Percentiles rank a stretch among this genome's conserved stretches.
These are phyloP conservation scores for Drosophila lini DNA, from an alignment of 1,140 invertebrate genomes.

Conservation along the genomic window DNA sequence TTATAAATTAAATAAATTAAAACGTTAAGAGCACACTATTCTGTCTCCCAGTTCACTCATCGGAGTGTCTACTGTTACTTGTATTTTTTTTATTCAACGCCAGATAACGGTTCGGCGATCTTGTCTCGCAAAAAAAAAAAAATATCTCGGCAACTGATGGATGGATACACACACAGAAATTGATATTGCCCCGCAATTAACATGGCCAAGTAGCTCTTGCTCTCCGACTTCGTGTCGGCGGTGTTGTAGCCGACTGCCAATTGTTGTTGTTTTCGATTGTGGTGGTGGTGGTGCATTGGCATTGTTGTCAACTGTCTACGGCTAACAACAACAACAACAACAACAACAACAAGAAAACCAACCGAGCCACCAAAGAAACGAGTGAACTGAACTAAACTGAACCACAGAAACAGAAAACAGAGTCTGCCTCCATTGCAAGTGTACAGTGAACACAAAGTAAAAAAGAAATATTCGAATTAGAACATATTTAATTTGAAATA, in stretches of 20 bases:
- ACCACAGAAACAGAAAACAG: conserved; percentile 5
- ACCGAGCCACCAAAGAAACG: conserved; percentile 31
- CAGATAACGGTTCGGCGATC: conserved; percentile 45
- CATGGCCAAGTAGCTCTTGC: conserved; percentile 46
- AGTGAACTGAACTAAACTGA: conserved; percentile 11
- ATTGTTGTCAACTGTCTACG: conserved; percentile 36
- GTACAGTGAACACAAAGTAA: conserved; percentile 8
- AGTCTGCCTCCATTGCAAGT: conserved; percentile 4
- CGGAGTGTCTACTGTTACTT: background rate
- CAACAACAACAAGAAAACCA: background rate
- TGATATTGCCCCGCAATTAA: conserved; percentile 59
- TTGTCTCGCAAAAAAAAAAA: conserved; percentile 30
- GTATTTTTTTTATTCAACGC: conserved; percentile 4
- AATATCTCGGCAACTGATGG: conserved; percentile 46
- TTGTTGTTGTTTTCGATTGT: conserved; percentile 6
- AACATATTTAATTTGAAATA: background rate
- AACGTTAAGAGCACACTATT: no score
- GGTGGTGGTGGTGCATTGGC: conserved; percentile 18
- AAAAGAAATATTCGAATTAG: no score
- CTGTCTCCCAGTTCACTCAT: background rate
- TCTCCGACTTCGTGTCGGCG: conserved; percentile 15
- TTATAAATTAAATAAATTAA: background rate
- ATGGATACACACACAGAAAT: conserved; percentile 60
- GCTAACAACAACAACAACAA: conserved; percentile 7
- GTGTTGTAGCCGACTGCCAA: background rate